Percentiles rank a stretch among this genome's conserved stretches.
Evolutionary conservation across 2,113 vertebrate genomes (phyloP).

Genomic region (Eulacestoma nigropectus): DNA sequence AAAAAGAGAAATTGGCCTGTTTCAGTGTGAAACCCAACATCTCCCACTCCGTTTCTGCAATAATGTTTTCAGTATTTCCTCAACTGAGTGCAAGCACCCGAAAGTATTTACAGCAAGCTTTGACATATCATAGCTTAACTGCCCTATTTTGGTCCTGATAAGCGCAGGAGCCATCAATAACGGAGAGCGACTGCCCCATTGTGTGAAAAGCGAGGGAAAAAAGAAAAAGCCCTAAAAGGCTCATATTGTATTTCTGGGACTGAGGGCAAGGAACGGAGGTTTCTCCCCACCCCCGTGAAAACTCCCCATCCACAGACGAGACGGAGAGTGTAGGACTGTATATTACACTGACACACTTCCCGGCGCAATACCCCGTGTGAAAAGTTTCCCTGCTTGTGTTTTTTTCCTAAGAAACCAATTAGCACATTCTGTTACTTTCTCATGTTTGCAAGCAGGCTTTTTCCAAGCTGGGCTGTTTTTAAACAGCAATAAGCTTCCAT

Average conservation of each 20-base stretch:
- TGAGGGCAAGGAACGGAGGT: not conserved
- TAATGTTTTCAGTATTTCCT: not conserved
- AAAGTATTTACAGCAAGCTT: not conserved
- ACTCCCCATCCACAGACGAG: not conserved
- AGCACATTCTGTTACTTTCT: not conserved
- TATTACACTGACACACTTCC: not conserved
- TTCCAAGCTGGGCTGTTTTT: not conserved
- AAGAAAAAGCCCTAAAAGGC: not conserved
- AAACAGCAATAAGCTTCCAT: not conserved
- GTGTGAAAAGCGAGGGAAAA: not conserved
- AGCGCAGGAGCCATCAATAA: not conserved
- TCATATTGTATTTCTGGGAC: not conserved
- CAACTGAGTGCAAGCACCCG: not conserved
- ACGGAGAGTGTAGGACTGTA: not conserved
- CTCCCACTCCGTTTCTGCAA: not conserved
- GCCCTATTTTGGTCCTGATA: not conserved
- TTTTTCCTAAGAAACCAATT: not conserved
- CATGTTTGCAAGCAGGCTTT: not conserved
- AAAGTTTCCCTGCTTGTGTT: not conserved
- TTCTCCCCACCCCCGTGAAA: not conserved
- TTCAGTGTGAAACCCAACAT: not conserved
- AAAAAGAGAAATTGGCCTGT: not conserved
- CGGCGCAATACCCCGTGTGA: not conserved
- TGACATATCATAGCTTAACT: not conserved
- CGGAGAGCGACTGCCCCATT: not conserved